Evolutionary conservation across 2,888 invertebrate species (phyloP).

Genomic region (Chrysolina oricalcia): DNA sequence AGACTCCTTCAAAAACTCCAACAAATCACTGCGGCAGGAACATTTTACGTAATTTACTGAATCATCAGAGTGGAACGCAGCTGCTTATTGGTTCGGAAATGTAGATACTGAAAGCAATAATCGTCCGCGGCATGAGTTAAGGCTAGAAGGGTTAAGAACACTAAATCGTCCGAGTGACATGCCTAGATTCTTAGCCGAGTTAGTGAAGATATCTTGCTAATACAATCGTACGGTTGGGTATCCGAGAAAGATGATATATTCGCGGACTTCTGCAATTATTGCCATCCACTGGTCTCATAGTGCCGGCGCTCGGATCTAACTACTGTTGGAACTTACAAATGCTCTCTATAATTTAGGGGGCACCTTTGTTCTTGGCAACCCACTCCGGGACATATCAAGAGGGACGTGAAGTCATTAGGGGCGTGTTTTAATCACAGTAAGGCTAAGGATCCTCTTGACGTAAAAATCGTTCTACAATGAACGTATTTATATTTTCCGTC

Average conservation of each 20-base stretch:
- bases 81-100: slow-evolving; percentile 68
- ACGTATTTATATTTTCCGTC: no score
- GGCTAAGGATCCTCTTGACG: background rate
- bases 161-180: slow-evolving; percentile 64
- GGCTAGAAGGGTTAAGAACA: slow-evolving; percentile 66
- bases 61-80: slow-evolving; percentile 60
- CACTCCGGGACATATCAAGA: slow-evolving; percentile 1
- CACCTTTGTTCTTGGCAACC: slow-evolving; percentile 45
- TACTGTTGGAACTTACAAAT: slow-evolving; percentile 53
- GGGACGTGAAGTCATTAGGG: slow-evolving; percentile 12
- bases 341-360: slow-evolving; percentile 48
- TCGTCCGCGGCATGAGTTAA: slow-evolving; percentile 57
- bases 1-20: slow-evolving; percentile 12
- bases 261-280: slow-evolving; percentile 65
- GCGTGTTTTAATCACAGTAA: background rate
- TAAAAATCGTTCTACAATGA: no score
- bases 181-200: slow-evolving; percentile 66
- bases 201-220: slow-evolving; percentile 65
- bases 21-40: slow-evolving; percentile 14
- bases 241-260: slow-evolving; percentile 64
- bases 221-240: slow-evolving; percentile 63
- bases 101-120: slow-evolving; percentile 62
- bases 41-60: slow-evolving; percentile 32
- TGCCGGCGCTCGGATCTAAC: slow-evolving; percentile 34
- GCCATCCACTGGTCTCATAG: slow-evolving; percentile 60